Evolutionary conservation across 2,888 invertebrate species (phyloP).

Genomic region (Rhorus exstirpatorius): DNA sequence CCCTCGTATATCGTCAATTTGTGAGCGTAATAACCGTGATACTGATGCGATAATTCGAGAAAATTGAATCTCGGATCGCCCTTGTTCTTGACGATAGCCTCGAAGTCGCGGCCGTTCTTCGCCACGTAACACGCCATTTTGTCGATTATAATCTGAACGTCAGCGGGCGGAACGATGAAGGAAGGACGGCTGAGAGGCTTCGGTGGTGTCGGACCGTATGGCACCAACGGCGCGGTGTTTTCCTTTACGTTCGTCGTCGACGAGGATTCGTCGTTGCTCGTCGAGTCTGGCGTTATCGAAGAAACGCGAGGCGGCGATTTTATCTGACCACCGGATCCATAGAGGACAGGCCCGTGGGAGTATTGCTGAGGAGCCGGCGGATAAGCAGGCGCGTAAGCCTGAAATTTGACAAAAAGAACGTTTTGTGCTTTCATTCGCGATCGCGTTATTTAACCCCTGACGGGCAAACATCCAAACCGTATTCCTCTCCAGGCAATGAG

Average conservation of each 20-base stretch:
- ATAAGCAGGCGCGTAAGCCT: slow-evolving; percentile 79
- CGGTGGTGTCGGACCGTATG: slow-evolving; percentile 82
- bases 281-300: slow-evolving; percentile 50
- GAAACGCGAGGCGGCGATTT: slow-evolving; percentile 73
- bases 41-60: slow-evolving; percentile 91
- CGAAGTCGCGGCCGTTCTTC: slow-evolving; percentile 97
- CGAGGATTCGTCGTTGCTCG: slow-evolving; percentile 66
- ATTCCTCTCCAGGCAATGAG: no score
- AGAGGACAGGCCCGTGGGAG: slow-evolving; percentile 84
- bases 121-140: slow-evolving; percentile 99
- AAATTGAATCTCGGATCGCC: slow-evolving; percentile 96
- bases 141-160: slow-evolving; percentile 95
- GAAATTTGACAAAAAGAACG: slow-evolving; percentile 5
- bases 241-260: slow-evolving; percentile 73
- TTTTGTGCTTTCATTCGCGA: neutral
- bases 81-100: slow-evolving; percentile 93
- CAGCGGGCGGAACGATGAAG: slow-evolving; percentile 91
- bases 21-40: slow-evolving; percentile 93
- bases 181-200: slow-evolving; percentile 86
- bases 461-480: no score
- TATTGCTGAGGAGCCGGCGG: slow-evolving; percentile 82
- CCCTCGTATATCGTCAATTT: slow-evolving; percentile 87
- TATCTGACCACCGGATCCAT: slow-evolving; percentile 80
- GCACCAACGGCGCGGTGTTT: slow-evolving; percentile 78
- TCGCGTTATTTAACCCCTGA: neutral